Evolutionary conservation across 2,888 invertebrate species (phyloP), one percentile per base, ranked within the genome.

Genomic region (Trichopria drosophilae): DNA sequence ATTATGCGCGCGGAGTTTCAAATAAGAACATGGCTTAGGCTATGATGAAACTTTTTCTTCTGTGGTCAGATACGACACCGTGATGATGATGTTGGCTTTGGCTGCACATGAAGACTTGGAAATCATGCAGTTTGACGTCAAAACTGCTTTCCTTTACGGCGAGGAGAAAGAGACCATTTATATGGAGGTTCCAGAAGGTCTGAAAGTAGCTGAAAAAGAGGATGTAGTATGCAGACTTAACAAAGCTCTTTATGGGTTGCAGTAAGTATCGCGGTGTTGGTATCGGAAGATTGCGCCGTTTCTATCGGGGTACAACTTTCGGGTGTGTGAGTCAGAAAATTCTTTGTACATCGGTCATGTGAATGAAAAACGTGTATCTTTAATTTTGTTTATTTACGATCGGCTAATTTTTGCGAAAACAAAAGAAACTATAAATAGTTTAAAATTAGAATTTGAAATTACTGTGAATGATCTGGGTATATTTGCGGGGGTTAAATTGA

Each of bases 211-310:
- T 39, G 29, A 55, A 41, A 36, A 49, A 13, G 32, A 44, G 22
- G 44, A 36, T 10, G 20, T 51, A 26, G 62, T 62, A 2, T 64
- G 60, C 37, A 31, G 35, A 16, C 19, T 60, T 10, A 52, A 56
- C 23, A 64, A 59, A 24, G 51, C 61, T 1, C 35, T 63, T 10
- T 64, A 63, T 37, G 63, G 61, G 18, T 47, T 62, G 15, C 39
- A 52, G n/a, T 58, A 62, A 37, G 53, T 61, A 2, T 57, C 59
- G n/a, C 32, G 57, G 43, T 52, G 51, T 16, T 62, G 62, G 59
- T 34, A 65, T 34, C 13, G 19, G 1, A 61, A 58, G 34, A 41
- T 62, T 26, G 43, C n/a, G n/a, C n/a, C n/a, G n/a, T n/a, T n/a
- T n/a, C n/a, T n/a, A n/a, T n/a, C n/a, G n/a, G n/a, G n/a, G n/a